phyloP scores from a whole-genome alignment of 2,888 invertebrate species.

The Hybos culiciformis region DNA sequence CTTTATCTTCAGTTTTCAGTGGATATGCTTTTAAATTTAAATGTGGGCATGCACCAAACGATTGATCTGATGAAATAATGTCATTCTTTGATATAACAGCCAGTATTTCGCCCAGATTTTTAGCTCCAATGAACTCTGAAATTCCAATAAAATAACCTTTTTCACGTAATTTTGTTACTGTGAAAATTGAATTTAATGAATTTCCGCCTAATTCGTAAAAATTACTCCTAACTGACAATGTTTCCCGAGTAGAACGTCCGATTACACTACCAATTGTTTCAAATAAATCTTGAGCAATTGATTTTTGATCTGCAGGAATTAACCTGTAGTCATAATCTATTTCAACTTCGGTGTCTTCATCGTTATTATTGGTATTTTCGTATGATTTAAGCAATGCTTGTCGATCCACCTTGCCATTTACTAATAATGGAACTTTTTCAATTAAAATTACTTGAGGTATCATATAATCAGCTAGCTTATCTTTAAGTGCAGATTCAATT shows the following conservation, averaged over 20 bases:
- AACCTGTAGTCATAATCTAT: slow-evolving; percentile 53
- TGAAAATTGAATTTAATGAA: slow-evolving; percentile 72
- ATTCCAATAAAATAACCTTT: slow-evolving; percentile 70
- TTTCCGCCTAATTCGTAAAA: slow-evolving; percentile 80
- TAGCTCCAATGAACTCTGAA: slow-evolving; percentile 63
- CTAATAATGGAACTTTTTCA: slow-evolving; percentile 62
- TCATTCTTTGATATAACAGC: slow-evolving; percentile 39
- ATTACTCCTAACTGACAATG: slow-evolving; percentile 49
- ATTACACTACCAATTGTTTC: slow-evolving; percentile 60
- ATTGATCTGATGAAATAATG: slow-evolving; percentile 23
- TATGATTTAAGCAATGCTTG: slow-evolving; percentile 62
- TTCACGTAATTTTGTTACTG: slow-evolving; percentile 61
- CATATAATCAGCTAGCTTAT: slow-evolving; percentile 60
- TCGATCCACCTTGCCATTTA: slow-evolving; percentile 78
- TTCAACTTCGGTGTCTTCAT: slow-evolving; percentile 37
- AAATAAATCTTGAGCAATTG: slow-evolving; percentile 55
- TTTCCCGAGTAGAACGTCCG: slow-evolving; percentile 47
- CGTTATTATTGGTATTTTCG: slow-evolving; percentile 53
- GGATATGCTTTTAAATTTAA: slow-evolving; percentile 28
- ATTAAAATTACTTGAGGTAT: slow-evolving; percentile 62
- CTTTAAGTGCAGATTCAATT: slow-evolving; percentile 50
- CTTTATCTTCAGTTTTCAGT: slow-evolving; percentile 42
- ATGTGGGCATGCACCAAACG: slow-evolving; percentile 26
- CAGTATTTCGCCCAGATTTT: slow-evolving; percentile 54
- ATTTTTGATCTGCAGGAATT: slow-evolving; percentile 43